Base-by-base conservation (phyloP, 2,113 vertebrate species). In the Catharus fuscescens region DNA sequence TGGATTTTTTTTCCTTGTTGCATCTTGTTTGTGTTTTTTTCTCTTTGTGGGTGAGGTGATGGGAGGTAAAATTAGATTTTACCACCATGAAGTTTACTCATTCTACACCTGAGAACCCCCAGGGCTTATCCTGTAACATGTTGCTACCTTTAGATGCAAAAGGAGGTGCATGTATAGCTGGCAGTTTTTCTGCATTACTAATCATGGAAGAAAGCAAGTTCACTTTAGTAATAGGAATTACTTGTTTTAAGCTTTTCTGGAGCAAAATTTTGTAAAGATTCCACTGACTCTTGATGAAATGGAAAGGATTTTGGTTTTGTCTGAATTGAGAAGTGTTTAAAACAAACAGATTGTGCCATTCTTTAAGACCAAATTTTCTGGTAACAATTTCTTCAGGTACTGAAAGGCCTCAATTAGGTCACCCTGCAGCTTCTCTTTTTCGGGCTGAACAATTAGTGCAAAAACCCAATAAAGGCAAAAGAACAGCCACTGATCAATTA, bases 41-140 rank as follows among this genome's bases (percentile, higher is more conserved):
- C 44, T 60, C 57, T 72, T 82, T 76, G 57, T 69, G 28, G 54
- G 17, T 76, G 53, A 18, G 65, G 77, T 90, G 25, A 90, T 32
- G 31, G 50, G 36, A 95, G 57, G 87, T 76, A 91, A 94, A 95
- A 60, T 76, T 64, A 71, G 44, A 45, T 74, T 88, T 81, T 93
- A 80, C 54, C 71, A 50, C 60, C 12, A 42, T 71, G 53, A 23
- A 90, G 36, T 77, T 65, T 74, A 70, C 10, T 92, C 18, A 59
- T 86, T 47, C 53, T 54, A 52, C 81, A 96, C 84, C 93, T 94
- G 91, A 89, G 69, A 79, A 61, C 48, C 95, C 86, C 18, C 62
- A 65, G 84, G 89, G 45, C 25, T 85, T 50, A 47, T 69, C 57
- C 28, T 84, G 2, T 8, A 85, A 53, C 34, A 38, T 23, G 40